These are phyloP conservation scores for Chymomyza caudatula DNA, from an alignment of 2,888 invertebrate genomes.

Conservation along the genomic window DNA sequence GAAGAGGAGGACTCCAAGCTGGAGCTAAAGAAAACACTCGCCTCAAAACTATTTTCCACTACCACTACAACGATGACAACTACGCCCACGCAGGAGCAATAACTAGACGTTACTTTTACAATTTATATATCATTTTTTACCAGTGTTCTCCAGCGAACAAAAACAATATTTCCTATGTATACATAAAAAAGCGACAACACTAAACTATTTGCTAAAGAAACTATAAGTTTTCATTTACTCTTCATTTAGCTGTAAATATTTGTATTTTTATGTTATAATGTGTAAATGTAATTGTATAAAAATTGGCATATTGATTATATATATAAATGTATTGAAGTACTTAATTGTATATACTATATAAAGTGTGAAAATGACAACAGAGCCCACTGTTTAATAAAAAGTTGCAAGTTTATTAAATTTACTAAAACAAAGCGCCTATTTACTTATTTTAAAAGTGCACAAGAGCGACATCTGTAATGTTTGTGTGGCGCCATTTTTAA, in stretches of 20 bases:
- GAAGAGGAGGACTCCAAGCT: slow-evolving; percentile 30
- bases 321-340: slow-evolving; percentile 10
- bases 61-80: slow-evolving; percentile 20
- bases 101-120: slow-evolving; percentile 15
- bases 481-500: not conserved
- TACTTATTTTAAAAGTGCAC: not conserved
- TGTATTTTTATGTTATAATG: slow-evolving; percentile 48
- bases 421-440: not conserved
- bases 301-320: slow-evolving; percentile 47
- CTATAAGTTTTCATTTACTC: slow-evolving; percentile 17
- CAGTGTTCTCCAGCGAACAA: not conserved
- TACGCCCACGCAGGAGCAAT: slow-evolving; percentile 35
- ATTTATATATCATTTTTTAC: not conserved
- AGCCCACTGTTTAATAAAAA: slow-evolving; percentile 67
- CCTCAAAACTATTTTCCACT: slow-evolving; percentile 51
- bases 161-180: not conserved
- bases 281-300: slow-evolving; percentile 60
- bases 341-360: slow-evolving; percentile 29
- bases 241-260: slow-evolving; percentile 62
- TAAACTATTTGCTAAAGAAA: not conserved
- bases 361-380: slow-evolving; percentile 20
- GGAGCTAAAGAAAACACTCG: slow-evolving; percentile 52
- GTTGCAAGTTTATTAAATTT: slow-evolving; percentile 63
- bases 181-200: not conserved
- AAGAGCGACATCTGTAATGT: not conserved